Conservation (phyloP, 2,113 vertebrate genomes). For the Loxodonta africana region DNA sequence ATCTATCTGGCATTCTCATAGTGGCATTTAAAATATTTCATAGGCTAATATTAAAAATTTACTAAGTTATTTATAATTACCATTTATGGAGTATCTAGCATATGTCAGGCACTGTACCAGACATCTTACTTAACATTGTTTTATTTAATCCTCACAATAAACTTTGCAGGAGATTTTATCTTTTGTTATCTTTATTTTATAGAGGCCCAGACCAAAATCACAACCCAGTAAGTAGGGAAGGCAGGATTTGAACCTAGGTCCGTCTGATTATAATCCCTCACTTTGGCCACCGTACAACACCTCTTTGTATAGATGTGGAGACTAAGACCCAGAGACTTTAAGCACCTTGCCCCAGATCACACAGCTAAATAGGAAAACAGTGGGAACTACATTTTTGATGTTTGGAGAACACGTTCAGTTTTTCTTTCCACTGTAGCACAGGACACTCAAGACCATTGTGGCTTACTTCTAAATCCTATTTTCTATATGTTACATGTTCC, state of each 20-base stretch:
- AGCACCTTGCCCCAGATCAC: background rate
- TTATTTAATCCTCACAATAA: background rate
- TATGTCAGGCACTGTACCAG: background rate
- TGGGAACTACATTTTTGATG: background rate
- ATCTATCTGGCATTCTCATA: background rate
- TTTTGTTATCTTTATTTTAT: conserved; percentile 36
- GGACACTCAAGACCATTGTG: background rate
- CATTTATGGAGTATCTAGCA: background rate
- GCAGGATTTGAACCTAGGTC: background rate
- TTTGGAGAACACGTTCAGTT: background rate
- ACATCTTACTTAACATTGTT: background rate
- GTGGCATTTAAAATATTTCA: background rate
- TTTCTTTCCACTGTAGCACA: background rate
- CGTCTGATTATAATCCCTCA: background rate
- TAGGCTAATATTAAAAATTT: background rate
- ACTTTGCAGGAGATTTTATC: background rate
- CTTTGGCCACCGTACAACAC: background rate
- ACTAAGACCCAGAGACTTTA: background rate
- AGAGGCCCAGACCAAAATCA: background rate
- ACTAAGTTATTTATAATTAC: background rate
- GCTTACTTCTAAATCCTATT: background rate
- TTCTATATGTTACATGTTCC: background rate
- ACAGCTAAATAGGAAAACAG: background rate
- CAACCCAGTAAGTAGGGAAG: background rate
- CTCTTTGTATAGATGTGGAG: background rate